Evolutionary conservation across 2,113 vertebrate genomes (phyloP), one percentile per base, ranked within the genome.

Genomic region (Pagrus major): DNA sequence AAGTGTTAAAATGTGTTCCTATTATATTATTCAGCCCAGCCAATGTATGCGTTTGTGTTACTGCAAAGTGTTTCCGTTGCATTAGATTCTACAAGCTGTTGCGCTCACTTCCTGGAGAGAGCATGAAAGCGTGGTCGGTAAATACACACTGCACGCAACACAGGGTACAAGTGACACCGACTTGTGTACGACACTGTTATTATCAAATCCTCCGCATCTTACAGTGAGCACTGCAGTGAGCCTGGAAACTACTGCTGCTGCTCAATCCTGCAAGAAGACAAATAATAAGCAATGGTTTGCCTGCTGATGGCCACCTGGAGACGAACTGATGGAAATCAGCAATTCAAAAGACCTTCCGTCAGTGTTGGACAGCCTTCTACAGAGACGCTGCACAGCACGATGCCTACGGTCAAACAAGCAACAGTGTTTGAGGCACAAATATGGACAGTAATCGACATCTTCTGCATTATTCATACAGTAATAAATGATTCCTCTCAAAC

Each of bases 381-480:
- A n/a, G n/a, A n/a, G n/a, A n/a, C n/a, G n/a, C n/a, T n/a, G n/a
- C n/a, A n/a, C 23, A 59, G 41, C 64, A 23, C 23, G 21, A 23
- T 2, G 1, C 31, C 56, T 5, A 29, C 6, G 7, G 41, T 29
- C 12, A 67, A 29, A 52, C 5, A 18, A 18, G 25, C 55, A 52
- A 15, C 31, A 11, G 2, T n/a, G 20, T 41, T 20, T 61, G 2
- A 33, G 14, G 46, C 25, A 35, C 21, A 66, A n/a, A 49, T 35
- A 42, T 77, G 25, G 33, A 65, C 20, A 23, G 21, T n/a, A 41
- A 59, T 58, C 9, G 0, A 51, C 37, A 63, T 25, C 12, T 16
- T 63, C 21, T 71, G 42, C n/a, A 83, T 52, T 37, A 77, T 71
- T 77, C 25, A 66, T 42, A 12, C 21, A n/a, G 27, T 37, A 25